Evolutionary conservation across 2,113 vertebrate species (phyloP), one percentile per base, ranked within the genome.

Genomic region (Trogon surrucura): DNA sequence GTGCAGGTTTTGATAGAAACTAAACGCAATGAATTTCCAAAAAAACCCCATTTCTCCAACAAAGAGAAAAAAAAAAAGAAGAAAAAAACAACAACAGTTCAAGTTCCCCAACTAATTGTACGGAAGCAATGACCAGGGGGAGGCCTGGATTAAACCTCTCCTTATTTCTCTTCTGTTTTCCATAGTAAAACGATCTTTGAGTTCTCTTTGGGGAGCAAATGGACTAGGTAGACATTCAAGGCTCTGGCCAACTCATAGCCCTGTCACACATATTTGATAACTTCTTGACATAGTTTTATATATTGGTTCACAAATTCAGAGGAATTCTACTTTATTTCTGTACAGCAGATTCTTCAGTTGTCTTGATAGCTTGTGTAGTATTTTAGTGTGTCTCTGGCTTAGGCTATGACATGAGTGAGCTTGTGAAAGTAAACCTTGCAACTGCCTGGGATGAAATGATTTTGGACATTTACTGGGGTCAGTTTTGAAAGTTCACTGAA

Each of bases 391-490:
- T 58, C 16, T 72, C 29, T 79, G 48, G 22, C 32, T 90, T 78
- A 48, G 0, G 0, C 25, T 58, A 0, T 64, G 67, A n/a, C 30
- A 21, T 1, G 2, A 45, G n/a, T 72, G 53, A 77, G 19, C 17
- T 80, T 13, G 3, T 71, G 21, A 30, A 74, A 70, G 30, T n/a
- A 34, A 73, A 11, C 26, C 36, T 66, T 87, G 21, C 38, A 60
- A 65, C 29, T 54, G 38, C 32, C n/a, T 67, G 44, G 19, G 22
- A 29, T 88, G 13, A 83, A 53, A 50, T 45, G 2, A 29, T 53
- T 61, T 70, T 81, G 19, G 45, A 8, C 77, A 22, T 62, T 75
- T 80, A n/a, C 15, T 57, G 45, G 9, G 13, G 77, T 84, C n/a
- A 57, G 12, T 41, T 81, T 16, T 78, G 77, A 89, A 84, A 44